phyloP scores from a whole-genome alignment of 2,888 invertebrate genomes.

The Phytoseiulus persimilis region DNA sequence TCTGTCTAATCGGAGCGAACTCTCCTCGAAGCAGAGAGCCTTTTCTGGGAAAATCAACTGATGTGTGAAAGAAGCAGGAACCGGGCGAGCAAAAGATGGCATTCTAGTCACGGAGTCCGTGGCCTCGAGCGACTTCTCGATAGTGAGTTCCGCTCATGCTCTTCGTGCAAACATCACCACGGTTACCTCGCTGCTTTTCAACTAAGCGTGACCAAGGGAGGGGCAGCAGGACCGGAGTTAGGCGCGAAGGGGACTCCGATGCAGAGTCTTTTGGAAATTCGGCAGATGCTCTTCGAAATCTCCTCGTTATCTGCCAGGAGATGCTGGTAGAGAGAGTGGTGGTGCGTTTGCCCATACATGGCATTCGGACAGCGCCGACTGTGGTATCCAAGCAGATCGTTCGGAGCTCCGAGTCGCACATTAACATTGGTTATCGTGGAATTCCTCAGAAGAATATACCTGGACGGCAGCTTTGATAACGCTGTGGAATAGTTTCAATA shows the following conservation, averaged over 20 bases:
- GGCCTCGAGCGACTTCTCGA: slow-evolving; percentile 5
- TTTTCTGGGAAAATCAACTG: background rate
- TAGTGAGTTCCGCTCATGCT: background rate
- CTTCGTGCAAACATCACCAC: background rate
- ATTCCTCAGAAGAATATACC: no score
- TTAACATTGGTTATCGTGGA: no score
- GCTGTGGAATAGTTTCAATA: no score
- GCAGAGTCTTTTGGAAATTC: no score
- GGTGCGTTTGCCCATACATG: no score
- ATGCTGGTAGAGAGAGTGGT: no score
- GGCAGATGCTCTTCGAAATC: no score
- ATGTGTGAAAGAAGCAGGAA: background rate
- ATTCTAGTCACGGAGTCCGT: background rate
- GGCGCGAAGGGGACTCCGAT: background rate
- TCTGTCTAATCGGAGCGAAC: background rate
- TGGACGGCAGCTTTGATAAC: no score
- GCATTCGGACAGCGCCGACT: no score
- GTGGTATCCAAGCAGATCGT: no score
- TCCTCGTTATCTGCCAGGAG: no score
- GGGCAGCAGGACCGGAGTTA: background rate
- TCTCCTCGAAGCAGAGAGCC: background rate
- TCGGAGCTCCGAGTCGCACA: no score
- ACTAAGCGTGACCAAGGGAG: background rate
- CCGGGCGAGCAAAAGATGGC: background rate
- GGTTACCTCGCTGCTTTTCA: background rate